These are phyloP conservation scores for Drosophila birchii DNA, from an alignment of 2,888 invertebrate species.

Conservation along the genomic window DNA sequence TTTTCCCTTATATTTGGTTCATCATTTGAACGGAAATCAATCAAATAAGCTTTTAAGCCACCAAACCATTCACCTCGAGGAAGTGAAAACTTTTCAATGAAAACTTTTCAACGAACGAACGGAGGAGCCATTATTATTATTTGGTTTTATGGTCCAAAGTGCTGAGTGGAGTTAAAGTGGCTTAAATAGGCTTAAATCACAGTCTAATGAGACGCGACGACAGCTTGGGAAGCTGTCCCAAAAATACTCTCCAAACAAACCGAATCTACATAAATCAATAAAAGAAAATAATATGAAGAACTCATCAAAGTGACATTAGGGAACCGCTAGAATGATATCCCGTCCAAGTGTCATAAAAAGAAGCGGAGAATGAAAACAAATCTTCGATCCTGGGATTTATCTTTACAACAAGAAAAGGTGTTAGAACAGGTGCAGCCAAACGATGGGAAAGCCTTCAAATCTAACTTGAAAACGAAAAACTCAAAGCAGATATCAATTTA, in stretches of 20 bases:
- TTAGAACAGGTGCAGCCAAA: slow-evolving; percentile 38
- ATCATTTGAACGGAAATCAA: slow-evolving; percentile 33
- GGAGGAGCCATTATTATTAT: slow-evolving; percentile 8
- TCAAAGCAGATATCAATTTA: slow-evolving; percentile 19
- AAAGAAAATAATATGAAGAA: slow-evolving; percentile 45
- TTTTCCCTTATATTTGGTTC: slow-evolving; percentile 14
- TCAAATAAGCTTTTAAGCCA: slow-evolving; percentile 16
- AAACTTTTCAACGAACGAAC: slow-evolving; percentile 29
- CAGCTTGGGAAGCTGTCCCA: slow-evolving; percentile 25
- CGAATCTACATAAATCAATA: slow-evolving; percentile 50
- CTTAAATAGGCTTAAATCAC: slow-evolving; percentile 37
- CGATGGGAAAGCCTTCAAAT: slow-evolving; percentile 55
- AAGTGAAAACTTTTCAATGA: slow-evolving; percentile 37
- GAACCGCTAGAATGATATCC: slow-evolving; percentile 62
- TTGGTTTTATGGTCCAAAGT: slow-evolving; percentile 33
- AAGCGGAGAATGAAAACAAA: slow-evolving; percentile 11
- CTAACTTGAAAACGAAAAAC: slow-evolving; percentile 2
- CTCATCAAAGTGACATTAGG: slow-evolving; percentile 66
- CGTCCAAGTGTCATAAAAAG: slow-evolving; percentile 40
- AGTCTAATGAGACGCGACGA: slow-evolving; percentile 45
- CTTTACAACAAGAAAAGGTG: slow-evolving; percentile 24
- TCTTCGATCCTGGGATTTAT: slow-evolving; percentile 22
- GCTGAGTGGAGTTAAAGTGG: slow-evolving; percentile 23
- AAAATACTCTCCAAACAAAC: not conserved
- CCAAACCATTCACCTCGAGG: slow-evolving; percentile 11